These are phyloP conservation scores for Gnathonemus longibarbis DNA, from an alignment of 2,113 vertebrate genomes.

Conservation along the genomic window DNA sequence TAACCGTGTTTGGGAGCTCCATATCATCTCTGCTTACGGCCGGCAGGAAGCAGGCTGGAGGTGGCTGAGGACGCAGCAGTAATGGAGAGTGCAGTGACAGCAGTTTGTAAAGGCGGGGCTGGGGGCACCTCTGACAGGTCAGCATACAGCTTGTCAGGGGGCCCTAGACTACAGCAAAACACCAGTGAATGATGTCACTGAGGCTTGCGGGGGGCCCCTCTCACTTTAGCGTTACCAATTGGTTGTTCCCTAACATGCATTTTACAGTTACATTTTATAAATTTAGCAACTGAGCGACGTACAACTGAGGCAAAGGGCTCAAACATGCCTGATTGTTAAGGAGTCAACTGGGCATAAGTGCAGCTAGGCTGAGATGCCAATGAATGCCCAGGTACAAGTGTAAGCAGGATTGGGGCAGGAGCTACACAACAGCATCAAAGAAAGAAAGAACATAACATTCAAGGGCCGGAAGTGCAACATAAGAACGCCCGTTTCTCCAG, in stretches of 20 bases:
- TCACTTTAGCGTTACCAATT: not conserved
- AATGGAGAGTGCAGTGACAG: not conserved
- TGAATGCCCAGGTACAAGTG: not conserved
- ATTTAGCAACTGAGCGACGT: not conserved
- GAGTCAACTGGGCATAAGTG: not conserved
- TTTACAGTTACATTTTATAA: not conserved
- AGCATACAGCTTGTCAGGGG: not conserved
- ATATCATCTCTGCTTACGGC: slow-evolving; percentile 45
- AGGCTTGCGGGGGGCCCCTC: not conserved
- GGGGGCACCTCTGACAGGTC: not conserved
- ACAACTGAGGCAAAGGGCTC: not conserved
- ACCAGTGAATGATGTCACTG: not conserved
- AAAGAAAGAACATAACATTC: not conserved
- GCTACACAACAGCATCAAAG: not conserved
- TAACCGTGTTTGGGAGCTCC: slow-evolving; percentile 41
- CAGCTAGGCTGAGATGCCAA: not conserved
- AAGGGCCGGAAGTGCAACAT: not conserved
- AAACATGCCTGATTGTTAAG: not conserved
- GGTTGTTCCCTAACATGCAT: not conserved
- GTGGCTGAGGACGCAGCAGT: slow-evolving; percentile 20
- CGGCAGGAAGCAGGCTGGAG: slow-evolving; percentile 31
- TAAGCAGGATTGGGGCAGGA: not conserved
- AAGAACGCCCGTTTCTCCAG: not conserved
- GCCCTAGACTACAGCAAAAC: not conserved
- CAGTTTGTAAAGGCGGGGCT: not conserved